These are phyloP conservation scores for Melinaea marsaeus DNA, from an alignment of 2,888 invertebrate genomes.

Conservation along the genomic window DNA sequence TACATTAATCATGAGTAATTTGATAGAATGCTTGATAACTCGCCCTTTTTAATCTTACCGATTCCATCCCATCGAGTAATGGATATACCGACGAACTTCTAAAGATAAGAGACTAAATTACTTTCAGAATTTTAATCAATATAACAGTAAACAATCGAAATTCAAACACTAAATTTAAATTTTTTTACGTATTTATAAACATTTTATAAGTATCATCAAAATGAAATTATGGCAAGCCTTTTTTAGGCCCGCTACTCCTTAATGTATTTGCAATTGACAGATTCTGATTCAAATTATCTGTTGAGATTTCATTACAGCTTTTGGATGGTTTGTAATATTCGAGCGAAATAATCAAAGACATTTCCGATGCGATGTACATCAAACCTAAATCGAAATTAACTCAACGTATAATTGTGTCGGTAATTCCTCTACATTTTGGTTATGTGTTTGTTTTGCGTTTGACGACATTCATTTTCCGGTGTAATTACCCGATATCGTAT, in stretches of 20 bases:
- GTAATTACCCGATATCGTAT: slow-evolving; percentile 43
- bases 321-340: neutral
- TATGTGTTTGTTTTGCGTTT: slow-evolving; percentile 17
- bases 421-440: neutral
- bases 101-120: neutral
- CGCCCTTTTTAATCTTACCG: slow-evolving; percentile 33
- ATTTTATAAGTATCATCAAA: too few relatives aligned
- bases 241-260: too few relatives aligned
- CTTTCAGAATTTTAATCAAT: neutral
- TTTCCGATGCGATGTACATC: slow-evolving; percentile 1
- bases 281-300: too few relatives aligned
- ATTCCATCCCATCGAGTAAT: slow-evolving; percentile 22
- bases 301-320: neutral
- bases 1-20: slow-evolving; percentile 42
- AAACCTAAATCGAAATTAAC: slow-evolving; percentile 21
- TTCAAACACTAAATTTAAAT: too few relatives aligned
- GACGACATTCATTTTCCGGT: slow-evolving; percentile 26
- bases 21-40: slow-evolving; percentile 33
- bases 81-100: neutral
- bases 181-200: too few relatives aligned
- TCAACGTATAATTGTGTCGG: slow-evolving; percentile 11
- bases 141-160: neutral
- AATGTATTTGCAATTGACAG: too few relatives aligned
- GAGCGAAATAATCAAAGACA: neutral
- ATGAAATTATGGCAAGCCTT: too few relatives aligned